Evolutionary conservation across 2,888 invertebrate genomes (phyloP).

Genomic region (Eurois occulta): DNA sequence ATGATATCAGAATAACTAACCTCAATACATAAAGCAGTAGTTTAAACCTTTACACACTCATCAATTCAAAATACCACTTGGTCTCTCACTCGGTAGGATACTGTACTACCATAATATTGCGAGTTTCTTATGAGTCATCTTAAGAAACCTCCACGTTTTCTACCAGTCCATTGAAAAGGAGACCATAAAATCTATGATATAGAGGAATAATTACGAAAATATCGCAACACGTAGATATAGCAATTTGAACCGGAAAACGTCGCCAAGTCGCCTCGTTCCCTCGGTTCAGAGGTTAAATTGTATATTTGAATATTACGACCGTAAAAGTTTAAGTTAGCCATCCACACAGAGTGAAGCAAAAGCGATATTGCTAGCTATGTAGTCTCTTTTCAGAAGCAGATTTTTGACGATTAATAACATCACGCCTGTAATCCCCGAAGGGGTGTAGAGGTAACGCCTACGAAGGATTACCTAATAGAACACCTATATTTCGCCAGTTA

Average conservation of each 20-base stretch:
- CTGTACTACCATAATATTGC: neutral
- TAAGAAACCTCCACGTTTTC: neutral
- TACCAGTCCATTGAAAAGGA: slow-evolving; percentile 12
- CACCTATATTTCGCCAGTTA: neutral
- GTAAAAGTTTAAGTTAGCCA: slow-evolving; percentile 34
- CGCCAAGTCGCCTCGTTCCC: slow-evolving; percentile 42
- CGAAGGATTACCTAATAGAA: neutral
- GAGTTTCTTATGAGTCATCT: neutral
- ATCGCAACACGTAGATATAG: slow-evolving; percentile 49
- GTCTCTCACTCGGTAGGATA: neutral
- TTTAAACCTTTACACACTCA: neutral
- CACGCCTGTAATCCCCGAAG: neutral
- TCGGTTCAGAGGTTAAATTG: slow-evolving; percentile 64
- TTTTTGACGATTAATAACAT: neutral
- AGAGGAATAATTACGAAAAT: slow-evolving; percentile 51
- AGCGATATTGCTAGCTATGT: neutral
- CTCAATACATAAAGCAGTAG: neutral
- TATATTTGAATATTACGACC: slow-evolving; percentile 61
- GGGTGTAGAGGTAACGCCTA: neutral
- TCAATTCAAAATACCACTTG: neutral
- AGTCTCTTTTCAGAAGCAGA: neutral
- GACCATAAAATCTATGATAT: slow-evolving; percentile 44
- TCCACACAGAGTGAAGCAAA: slow-evolving; percentile 20
- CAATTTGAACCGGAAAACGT: slow-evolving; percentile 60
- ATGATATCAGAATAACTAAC: too few species aligned